Evolutionary conservation across 2,888 invertebrate genomes (phyloP), one percentile per base, ranked within the genome.

Genomic region (Drosophila conformis): DNA sequence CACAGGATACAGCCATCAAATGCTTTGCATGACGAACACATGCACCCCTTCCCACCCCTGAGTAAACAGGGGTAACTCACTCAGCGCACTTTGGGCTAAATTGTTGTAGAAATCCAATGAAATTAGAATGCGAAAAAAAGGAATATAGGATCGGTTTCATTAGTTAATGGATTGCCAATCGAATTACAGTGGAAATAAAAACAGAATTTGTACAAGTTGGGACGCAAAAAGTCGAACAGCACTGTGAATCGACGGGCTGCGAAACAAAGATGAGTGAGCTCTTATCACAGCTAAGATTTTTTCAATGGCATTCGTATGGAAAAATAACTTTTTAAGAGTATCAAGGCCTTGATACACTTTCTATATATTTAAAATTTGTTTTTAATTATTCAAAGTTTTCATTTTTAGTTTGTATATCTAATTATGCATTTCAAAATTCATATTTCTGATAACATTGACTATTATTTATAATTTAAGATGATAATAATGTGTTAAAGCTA

Each of bases 71-170:
- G 72, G 76, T 77, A 76, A 62, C 51, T 52, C 49, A 65, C 51
- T 33, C 52, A 36, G n/a, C 52, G 38, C 86, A 79, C 86, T 90
- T 90, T 80, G 89, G 76, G 73, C 61, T 21, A 87, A 84, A 82
- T 84, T 89, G 73, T 78, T 75, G 75, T 77, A 36, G 53, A 84
- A 89, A 84, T 76, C 73, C 79, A 87, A 89, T 87, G 78, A 89
- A 89, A 90, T 89, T 89, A 86, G 78, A 90, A 86, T 83, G 82
- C 72, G 63, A 75, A 73, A 79, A n/a, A 70, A 73, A 51, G 51
- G 64, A 58, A 38, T 52, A 57, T 56, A 56, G 71, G 46, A 70
- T 83, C 66, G 68, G 27, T 80, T 69, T 69, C 69, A 69, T 69
- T 89, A 89, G 88, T 77, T 88, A 87, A 87, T 87, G 86, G 90